Evolutionary conservation across 1,140 invertebrate genomes (phyloP), one percentile per base, ranked within the genome.

Genomic region (Drosophila subpulchrella): DNA sequence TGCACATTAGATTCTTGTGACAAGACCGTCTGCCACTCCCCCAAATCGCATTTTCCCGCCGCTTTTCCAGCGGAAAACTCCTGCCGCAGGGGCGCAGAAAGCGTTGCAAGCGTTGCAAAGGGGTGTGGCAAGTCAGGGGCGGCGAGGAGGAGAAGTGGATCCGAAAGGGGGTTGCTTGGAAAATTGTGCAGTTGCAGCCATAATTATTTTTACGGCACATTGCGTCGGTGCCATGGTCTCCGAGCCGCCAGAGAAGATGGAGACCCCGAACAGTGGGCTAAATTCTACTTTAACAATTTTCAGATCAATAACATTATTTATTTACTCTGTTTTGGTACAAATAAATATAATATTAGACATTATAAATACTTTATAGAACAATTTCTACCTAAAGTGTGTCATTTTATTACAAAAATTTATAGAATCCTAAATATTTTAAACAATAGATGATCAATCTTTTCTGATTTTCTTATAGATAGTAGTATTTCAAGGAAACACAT

Each of bases 131-230:
- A 72, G 62, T 62, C 62, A 61, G 42, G 62, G 44, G 44, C 60
- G 20, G 30, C 20, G 17, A 7, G 24, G 1, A 4, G 27, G 30
- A 50, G n/a, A 20, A 27, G 27, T 41, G 10, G n/a, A 12, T 17
- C 41, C 41, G n/a, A 27, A 6, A 17, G 48, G 39, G 66, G 42
- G 32, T 53, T 62, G 60, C 47, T 50, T 46, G 47, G 62, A 67
- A 81, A 85, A 85, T 85, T 86, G 82, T 82, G 78, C 83, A 88
- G 82, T 88, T 76, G 82, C 82, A 86, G 82, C 83, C 82, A 88
- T 86, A 86, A 86, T 86, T 86, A 86, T 86, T 86, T 86, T 86
- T 86, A 86, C 83, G 82, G 82, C 83, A 86, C 83, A 86, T 86
- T 86, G 83, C 82, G 75, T 82, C 55, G 75, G 65, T 50, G 67